Base-by-base conservation (phyloP, 2,888 invertebrate genomes). In the Lithophane semibrunnea region DNA sequence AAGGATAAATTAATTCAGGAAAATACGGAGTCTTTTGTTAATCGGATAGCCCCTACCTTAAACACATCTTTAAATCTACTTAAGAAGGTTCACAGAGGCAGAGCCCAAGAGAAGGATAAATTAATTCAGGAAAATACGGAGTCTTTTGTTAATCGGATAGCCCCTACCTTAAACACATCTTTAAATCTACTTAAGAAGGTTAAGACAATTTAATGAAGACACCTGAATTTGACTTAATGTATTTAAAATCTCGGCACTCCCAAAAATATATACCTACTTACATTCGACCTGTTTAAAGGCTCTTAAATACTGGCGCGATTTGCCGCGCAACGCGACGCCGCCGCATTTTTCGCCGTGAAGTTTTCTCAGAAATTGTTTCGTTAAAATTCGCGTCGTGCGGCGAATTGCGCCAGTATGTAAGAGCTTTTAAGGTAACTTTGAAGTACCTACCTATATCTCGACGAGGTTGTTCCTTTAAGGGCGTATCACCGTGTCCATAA, bases 401-500 rank as follows among this genome's bases (percentile, higher is more conserved):
- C 29, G 29, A 29, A 29, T 29, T 1, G 29, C 29, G 29, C 29
- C 29, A 29, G 1, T 29, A 29, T 29, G 29, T 29, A 29, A 29
- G 29, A 29, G 29, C 29, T 1, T 29, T 61, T 66, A 68, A 58
- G 65, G 21, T 70, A 75, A 68, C 47, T 65, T 71, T 37, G 66
- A 66, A 77, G 74, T 74, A 44, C 9, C 9, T 44, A 52, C 52
- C 52, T 52, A 79, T 42, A 77, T 78, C 79, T 84, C 73, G 70
- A 75, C 78, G 79, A 82, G 65, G 63, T 80, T 73, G 63, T 79
- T 80, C 60, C 71, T 74, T 82, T 71, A 80, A 83, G 52, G 63
- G 69, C 80, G 67, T 80, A 74, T 88, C 75, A 75, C 69, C 12
- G 37, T 63, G 18, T 61, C 73, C 61, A 86, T 87, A 87, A 88